Conservation (phyloP, 92 coral and sea anemone genomes). For the Porites cylindrica region DNA sequence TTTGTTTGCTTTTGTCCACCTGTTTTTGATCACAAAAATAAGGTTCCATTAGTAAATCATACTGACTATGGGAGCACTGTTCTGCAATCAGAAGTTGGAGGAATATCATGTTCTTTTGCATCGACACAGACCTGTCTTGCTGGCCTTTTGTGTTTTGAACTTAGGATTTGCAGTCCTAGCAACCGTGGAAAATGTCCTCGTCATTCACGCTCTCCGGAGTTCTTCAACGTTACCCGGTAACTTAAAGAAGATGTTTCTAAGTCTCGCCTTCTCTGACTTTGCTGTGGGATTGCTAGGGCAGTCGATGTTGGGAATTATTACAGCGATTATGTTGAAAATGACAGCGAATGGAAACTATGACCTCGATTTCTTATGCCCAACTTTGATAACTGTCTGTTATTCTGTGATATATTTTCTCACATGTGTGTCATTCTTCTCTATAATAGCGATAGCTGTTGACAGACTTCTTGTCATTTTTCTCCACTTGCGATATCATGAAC, state of each 20-base stretch:
- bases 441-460: slow-evolving; percentile 40
- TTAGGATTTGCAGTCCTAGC: slow-evolving; percentile 18
- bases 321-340: neutral
- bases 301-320: slow-evolving; percentile 15
- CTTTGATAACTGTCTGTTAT: neutral
- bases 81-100: neutral
- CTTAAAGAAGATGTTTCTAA: slow-evolving; percentile 30
- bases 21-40: too few relatives aligned
- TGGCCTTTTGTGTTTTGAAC: slow-evolving; percentile 18
- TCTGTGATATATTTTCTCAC: neutral
- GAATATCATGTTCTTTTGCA: neutral
- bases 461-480: slow-evolving; percentile 53
- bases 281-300: slow-evolving; percentile 40
- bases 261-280: slow-evolving; percentile 38
- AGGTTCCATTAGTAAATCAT: neutral
- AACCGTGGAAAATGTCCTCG: slow-evolving; percentile 23
- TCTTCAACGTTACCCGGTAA: slow-evolving; percentile 39
- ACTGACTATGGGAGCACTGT: neutral
- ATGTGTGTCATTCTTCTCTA: slow-evolving; percentile 16
- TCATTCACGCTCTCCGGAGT: slow-evolving; percentile 27
- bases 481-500: slow-evolving; percentile 49
- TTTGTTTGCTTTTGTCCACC: too few relatives aligned
- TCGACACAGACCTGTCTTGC: neutral
- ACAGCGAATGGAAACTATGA: neutral
- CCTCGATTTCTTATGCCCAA: neutral